Base-by-base conservation (phyloP, 2,888 invertebrate genomes). In the Conops quadrifasciatus region DNA sequence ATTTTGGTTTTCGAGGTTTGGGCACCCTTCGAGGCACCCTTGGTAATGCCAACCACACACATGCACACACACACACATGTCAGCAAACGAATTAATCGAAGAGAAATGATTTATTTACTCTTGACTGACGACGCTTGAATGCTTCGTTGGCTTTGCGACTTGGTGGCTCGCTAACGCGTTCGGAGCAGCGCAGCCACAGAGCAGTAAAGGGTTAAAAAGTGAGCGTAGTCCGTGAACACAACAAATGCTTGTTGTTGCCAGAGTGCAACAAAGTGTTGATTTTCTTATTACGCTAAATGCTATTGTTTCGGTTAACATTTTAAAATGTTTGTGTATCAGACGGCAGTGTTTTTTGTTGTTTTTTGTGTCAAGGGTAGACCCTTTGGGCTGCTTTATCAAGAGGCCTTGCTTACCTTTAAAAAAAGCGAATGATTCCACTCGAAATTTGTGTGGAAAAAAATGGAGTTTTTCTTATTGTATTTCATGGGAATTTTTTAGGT, bases 51-150 rank as follows among this genome's bases (percentile, higher is more conserved):
- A 58, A 56, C 30, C 56, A 67, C 58, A 74, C 81, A 82, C 84
- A 84, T 30, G 19, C 49, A 21, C 68, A 21, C 49, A 60, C 68
- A 75, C 81, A 83, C 84, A 85, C 84, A 81, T 80, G 85, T 85
- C 85, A 83, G 83, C 84, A 84, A 84, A 83, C 80, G 84, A 85
- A 85, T 85, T 84, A 85, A 85, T 85, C 85, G 85, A 82, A 84
- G 83, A 85, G 85, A 85, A 85, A 85, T 85, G 85, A 85, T 85
- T 85, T 85, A 85, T 85, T 83, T 81, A 80, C 77, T 80, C 78
- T 79, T 79, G n/a, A n/a, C 73, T 77, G 75, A 75, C 72, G 78
- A 75, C 77, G 79, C 80, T 77, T 79, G 79, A 77, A 77, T 78
- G 82, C 78, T 75, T 80, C 70, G 71, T 70, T 72, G 36, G 21